Evolutionary conservation across 2,888 invertebrate species (phyloP), one percentile per base, ranked within the genome.

Genomic region (Pilophorus perplexus): DNA sequence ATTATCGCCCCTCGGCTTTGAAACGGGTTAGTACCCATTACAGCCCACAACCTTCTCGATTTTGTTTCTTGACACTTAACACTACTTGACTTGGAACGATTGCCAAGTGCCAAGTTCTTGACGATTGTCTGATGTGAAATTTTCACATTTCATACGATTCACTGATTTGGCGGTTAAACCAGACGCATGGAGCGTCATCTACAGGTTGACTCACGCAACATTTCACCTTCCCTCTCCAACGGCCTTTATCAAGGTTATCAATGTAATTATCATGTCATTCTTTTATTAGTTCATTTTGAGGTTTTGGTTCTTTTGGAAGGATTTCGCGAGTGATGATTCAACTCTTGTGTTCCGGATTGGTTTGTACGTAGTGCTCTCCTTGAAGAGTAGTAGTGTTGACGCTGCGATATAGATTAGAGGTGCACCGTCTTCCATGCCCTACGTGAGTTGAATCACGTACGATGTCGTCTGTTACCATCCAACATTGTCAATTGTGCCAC

Each of bases 401-500:
- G 1, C 14, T 3, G 5, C 18, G 52, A 28, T 28, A 52, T 28
- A 16, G 33, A 33, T 33, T 8, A 33, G 6, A 33, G 33, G 33
- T 33, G 33, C 12, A 33, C 12, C 33, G 33, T 52, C 55, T 62
- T 62, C 62, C 62, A 62, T 62, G 62, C 28, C 46, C 46, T 48
- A n/a, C 48, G 46, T 62, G 62, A 23, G 62, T 62, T 37, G 62
- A 48, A 62, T 62, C 62, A 62, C 64, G 50, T 64, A 64, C 64
- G 40, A 69, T 70, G 69, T 64, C 69, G 66, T 54, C 64, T 37
- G 42, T 40, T 65, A 55, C 59, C 62, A 48, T 46, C 46, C 62
- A 62, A 46, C 62, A 67, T 67, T 75, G 75, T 71, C 73, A 72
- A 65, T 68, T 85, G 74, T 88, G 89, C 78, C 82, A 83, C 70